Evolutionary conservation across 2,113 vertebrate species (phyloP).

Genomic region (Geothlypis trichas): DNA sequence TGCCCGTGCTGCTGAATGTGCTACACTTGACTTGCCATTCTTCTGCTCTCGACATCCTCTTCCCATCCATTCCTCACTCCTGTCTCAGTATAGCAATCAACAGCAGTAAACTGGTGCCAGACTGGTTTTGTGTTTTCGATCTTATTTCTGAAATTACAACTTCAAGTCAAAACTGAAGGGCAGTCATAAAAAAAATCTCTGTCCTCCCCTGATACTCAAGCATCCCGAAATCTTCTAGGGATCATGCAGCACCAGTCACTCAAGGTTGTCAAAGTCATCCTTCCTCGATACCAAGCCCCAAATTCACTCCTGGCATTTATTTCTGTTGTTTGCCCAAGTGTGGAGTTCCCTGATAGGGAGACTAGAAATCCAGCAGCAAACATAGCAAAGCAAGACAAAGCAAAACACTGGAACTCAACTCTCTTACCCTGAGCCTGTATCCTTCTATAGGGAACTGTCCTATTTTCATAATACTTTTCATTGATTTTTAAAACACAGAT

Average conservation of each 20-base stretch:
- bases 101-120: background rate
- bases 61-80: accelerated
- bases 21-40: accelerated
- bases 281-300: background rate
- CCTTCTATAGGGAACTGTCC: background rate
- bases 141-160: background rate
- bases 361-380: background rate
- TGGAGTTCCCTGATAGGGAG: background rate
- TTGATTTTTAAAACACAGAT: background rate
- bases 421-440: background rate
- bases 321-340: background rate
- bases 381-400: background rate
- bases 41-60: accelerated
- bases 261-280: background rate
- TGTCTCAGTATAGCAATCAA: accelerated
- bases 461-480: background rate
- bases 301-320: background rate
- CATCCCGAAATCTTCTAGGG: background rate
- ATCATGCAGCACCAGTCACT: background rate
- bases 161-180: background rate
- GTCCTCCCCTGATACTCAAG: background rate
- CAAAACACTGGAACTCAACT: background rate
- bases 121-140: background rate
- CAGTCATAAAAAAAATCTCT: background rate
- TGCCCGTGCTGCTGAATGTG: background rate